Conservation (phyloP, 1,140 invertebrate species). For the Physella acuta region DNA sequence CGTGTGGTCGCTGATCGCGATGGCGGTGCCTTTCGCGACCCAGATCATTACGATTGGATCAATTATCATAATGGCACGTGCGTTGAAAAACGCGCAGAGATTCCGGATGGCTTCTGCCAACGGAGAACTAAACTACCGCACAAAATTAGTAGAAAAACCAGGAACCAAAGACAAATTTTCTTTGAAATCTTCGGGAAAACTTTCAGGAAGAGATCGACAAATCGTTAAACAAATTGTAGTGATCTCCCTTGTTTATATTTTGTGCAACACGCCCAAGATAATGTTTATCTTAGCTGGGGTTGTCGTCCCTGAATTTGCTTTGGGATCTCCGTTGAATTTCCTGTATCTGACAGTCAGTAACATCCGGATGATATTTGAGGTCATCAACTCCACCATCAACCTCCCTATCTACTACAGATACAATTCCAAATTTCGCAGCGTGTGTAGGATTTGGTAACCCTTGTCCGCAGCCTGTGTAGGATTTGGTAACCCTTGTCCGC, state of each 20-base stretch:
- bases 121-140: not conserved
- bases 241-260: not conserved
- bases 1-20: not conserved
- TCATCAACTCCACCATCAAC: constrained; percentile 8
- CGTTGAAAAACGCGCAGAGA: not conserved
- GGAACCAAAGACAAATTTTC: not conserved
- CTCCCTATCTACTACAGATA: constrained; percentile 7
- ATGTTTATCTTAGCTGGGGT: constrained; percentile 3
- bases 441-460: no score
- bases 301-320: not conserved
- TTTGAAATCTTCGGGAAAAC: not conserved
- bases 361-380: not conserved
- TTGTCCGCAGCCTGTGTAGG: no score
- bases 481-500: no score
- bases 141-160: not conserved
- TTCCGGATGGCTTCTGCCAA: not conserved
- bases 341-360: not conserved
- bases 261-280: constrained; percentile 11
- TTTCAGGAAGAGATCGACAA: not conserved
- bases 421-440: constrained; percentile 7
- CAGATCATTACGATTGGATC: not conserved
- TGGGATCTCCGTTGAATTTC: not conserved
- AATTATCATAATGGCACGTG: not conserved
- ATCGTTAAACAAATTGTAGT: constrained; percentile 4
- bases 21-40: not conserved